Evolutionary conservation across 2,113 vertebrate species (phyloP).

Genomic region (Prochilodus magdalenae): DNA sequence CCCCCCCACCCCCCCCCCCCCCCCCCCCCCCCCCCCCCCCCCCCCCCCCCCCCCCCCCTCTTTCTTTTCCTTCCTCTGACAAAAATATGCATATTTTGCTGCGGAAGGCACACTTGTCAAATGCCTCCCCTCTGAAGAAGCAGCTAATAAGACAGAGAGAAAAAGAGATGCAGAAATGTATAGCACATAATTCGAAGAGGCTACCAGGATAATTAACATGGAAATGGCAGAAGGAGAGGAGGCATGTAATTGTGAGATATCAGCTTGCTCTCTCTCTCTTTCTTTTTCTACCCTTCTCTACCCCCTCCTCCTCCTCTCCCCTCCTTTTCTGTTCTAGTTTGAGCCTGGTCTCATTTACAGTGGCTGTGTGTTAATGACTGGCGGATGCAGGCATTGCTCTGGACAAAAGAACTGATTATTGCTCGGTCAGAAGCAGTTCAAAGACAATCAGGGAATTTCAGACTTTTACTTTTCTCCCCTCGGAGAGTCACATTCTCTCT

Average conservation of each 20-base stretch:
- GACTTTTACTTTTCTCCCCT: slow-evolving; percentile 81
- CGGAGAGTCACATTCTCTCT: slow-evolving; percentile 86
- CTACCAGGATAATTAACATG: slow-evolving; percentile 95
- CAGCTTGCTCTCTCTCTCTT: slow-evolving; percentile 93
- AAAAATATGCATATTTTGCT: not conserved
- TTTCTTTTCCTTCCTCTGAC: not conserved
- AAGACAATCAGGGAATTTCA: slow-evolving; percentile 92
- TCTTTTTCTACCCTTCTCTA: slow-evolving; percentile 78
- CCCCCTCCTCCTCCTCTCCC: not conserved
- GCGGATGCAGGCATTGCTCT: slow-evolving; percentile 90
- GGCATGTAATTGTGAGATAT: slow-evolving; percentile 97
- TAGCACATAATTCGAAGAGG: slow-evolving; percentile 92
- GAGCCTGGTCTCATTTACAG: slow-evolving; percentile 87
- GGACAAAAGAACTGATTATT: slow-evolving; percentile 98
- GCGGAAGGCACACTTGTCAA: not conserved
- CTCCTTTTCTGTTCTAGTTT: slow-evolving; percentile 64
- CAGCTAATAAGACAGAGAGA: slow-evolving; percentile 10
- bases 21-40: too few species aligned
- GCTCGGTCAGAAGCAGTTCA: slow-evolving; percentile 97
- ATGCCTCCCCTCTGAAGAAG: slow-evolving; percentile 41
- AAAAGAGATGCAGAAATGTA: slow-evolving; percentile 78
- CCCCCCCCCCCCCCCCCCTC: too few species aligned
- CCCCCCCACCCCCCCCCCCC: too few species aligned
- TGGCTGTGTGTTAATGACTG: slow-evolving; percentile 94
- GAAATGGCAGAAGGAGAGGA: slow-evolving; percentile 92